A percentile compares a stretch with the other conserved stretches of the same genome.
phyloP scores from a whole-genome alignment of 1,140 invertebrate genomes.

The Ctenoplectra terminalis region DNA sequence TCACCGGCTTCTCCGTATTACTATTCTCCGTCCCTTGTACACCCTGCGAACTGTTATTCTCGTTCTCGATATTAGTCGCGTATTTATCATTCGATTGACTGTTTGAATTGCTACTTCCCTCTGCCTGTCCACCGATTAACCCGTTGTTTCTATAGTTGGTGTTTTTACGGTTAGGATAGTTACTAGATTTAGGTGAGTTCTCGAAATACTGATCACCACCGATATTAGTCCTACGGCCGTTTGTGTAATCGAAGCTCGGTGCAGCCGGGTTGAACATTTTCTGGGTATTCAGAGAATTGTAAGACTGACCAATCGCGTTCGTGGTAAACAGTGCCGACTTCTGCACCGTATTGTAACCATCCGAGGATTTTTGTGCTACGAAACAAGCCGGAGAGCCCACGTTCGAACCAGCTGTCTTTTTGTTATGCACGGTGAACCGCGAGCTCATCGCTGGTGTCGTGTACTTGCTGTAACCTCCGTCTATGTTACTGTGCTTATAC shows the following conservation, averaged over 20 bases:
- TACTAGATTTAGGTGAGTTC: neutral
- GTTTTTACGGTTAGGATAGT: constrained; percentile 33
- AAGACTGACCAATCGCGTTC: constrained; percentile 28
- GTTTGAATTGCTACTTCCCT: constrained; percentile 23
- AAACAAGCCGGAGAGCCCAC: constrained; percentile 65
- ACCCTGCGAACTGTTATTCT: constrained; percentile 20
- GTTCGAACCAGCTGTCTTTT: constrained; percentile 41
- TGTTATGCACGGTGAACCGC: constrained; percentile 59
- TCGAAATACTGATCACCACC: constrained; percentile 48
- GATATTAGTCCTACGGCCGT: constrained; percentile 42
- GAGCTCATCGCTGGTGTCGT: constrained; percentile 48
- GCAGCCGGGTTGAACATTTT: constrained; percentile 27
- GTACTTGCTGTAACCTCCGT: constrained; percentile 56
- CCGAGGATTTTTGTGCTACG: constrained; percentile 57
- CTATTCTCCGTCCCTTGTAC: neutral
- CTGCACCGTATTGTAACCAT: constrained; percentile 30
- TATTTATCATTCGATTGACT: constrained; percentile 41
- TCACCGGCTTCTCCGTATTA: constrained; percentile 60
- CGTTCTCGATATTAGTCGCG: constrained; percentile 21
- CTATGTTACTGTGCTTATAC: constrained; percentile 59
- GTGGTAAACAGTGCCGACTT: constrained; percentile 33
- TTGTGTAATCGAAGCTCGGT: constrained; percentile 54
- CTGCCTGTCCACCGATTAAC: constrained; percentile 20
- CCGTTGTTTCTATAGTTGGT: constrained; percentile 24
- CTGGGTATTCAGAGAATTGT: constrained; percentile 11